These are phyloP conservation scores for Tricholaema leucomelas DNA, from an alignment of 2,113 vertebrate genomes.

Conservation along the genomic window DNA sequence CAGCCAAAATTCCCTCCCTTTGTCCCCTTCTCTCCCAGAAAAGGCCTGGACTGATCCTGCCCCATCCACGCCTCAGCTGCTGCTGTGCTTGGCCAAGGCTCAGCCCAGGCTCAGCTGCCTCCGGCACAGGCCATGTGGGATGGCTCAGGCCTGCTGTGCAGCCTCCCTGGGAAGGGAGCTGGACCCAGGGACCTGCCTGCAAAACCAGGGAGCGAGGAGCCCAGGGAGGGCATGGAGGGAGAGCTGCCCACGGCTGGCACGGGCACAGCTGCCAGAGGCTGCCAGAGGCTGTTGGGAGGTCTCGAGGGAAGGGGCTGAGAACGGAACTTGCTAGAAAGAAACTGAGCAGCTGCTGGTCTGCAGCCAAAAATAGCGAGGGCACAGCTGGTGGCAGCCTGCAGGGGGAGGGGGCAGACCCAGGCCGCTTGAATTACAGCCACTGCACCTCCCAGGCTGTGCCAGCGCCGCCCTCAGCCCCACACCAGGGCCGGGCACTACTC, in stretches of 20 bases:
- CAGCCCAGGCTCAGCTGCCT: background rate
- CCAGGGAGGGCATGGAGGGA: background rate
- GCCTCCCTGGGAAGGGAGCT: background rate
- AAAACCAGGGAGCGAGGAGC: background rate
- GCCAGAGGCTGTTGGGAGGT: background rate
- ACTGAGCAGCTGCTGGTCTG: slow-evolving; percentile 38
- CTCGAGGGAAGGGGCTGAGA: background rate
- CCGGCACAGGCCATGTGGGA: background rate
- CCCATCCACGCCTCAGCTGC: fast-evolving
- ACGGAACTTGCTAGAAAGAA: slow-evolving; percentile 12
- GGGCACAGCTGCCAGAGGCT: fast-evolving
- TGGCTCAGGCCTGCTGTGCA: background rate
- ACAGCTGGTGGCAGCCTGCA: background rate
- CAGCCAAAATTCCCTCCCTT: background rate
- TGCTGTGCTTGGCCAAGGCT: background rate
- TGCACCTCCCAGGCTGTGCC: background rate
- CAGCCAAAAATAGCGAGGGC: slow-evolving; percentile 15
- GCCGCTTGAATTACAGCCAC: background rate
- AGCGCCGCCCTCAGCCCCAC: background rate
- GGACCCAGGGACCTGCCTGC: background rate
- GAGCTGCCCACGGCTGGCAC: background rate
- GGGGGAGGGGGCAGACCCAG: background rate
- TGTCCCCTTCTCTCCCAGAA: background rate
- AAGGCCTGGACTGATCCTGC: background rate
- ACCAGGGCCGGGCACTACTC: background rate